A percentile compares a stretch with the other conserved stretches of the same genome.
These are phyloP conservation scores for Numenius arquata DNA, from an alignment of 2,113 vertebrate species.

Conservation along the genomic window DNA sequence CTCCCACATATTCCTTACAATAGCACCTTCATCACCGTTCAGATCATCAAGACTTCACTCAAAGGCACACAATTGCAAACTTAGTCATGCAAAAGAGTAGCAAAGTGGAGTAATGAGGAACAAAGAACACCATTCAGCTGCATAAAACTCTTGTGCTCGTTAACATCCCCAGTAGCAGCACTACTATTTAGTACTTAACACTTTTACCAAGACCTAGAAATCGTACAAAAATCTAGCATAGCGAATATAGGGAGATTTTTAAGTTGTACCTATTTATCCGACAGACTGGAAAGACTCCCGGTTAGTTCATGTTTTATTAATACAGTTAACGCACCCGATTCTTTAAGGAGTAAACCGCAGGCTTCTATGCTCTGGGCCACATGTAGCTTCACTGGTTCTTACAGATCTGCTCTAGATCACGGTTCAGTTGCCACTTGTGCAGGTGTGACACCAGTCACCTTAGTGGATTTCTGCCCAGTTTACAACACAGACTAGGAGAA, in stretches of 20 bases:
- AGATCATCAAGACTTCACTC: constrained; percentile 25
- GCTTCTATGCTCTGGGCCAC: neutral
- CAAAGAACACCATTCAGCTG: neutral
- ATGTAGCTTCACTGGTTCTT: neutral
- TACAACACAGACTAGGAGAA: neutral
- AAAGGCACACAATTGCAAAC: constrained; percentile 39
- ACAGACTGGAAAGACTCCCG: neutral
- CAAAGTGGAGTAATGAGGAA: constrained; percentile 10
- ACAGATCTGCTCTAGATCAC: rapidly evolving
- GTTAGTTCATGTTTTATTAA: neutral
- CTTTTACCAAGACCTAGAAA: neutral
- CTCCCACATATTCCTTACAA: constrained; percentile 56
- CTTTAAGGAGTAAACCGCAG: neutral
- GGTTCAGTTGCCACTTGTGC: neutral
- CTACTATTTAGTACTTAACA: neutral
- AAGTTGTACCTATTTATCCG: neutral
- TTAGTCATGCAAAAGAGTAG: constrained; percentile 41
- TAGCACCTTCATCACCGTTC: constrained; percentile 43
- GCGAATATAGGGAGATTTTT: neutral
- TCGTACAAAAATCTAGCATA: neutral
- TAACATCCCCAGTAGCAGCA: neutral
- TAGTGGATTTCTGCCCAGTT: neutral
- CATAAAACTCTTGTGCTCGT: neutral
- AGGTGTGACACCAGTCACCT: neutral
- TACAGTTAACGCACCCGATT: neutral